Evolutionary conservation across 2,113 vertebrate genomes (phyloP), one percentile per base, ranked within the genome.

Genomic region (Nannobrachium achirus): DNA sequence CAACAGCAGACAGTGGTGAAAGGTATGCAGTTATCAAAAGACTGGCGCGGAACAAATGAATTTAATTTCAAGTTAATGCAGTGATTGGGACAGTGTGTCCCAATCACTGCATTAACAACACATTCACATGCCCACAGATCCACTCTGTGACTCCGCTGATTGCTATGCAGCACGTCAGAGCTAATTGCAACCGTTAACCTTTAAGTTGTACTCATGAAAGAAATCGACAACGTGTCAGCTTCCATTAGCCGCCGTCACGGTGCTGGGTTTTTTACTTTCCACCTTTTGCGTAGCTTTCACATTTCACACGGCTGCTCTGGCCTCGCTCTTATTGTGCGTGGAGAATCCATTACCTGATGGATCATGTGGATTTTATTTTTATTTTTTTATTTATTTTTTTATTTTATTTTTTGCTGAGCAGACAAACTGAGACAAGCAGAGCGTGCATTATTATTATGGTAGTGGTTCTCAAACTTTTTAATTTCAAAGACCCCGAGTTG

Each of bases 181-280:
- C 55, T 87, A 86, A 91, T 89, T 81, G 81, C 74, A 60, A 82
- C 48, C 76, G 84, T 90, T 91, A 91, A 90, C 84, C 86, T 89
- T 80, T 78, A 79, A 85, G 71, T 84, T 76, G 67, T 59, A 73
- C 83, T 72, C 63, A 79, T 85, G 82, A 89, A 86, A 58, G 78
- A 81, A 87, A 91, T 87, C 81, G 88, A 89, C 86, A 82, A 75
- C 48, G 68, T 80, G 86, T 82, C 90, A 85, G 64, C 38, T 76
- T 60, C 2, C 6, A 86, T 88, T 84, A 81, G 66, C 60, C 61
- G 10, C 20, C 19, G 50, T 56, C 60, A 55, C 8, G 18, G 71
- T 73, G 71, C n/a, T 73, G 57, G 63, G 58, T 80, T 66, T 64
- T 71, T 66, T 76, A 20, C 73, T 44, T 66, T 53, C 55, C 6